phyloP scores from a whole-genome alignment of 2,888 invertebrate genomes.

The Spodoptera picta region DNA sequence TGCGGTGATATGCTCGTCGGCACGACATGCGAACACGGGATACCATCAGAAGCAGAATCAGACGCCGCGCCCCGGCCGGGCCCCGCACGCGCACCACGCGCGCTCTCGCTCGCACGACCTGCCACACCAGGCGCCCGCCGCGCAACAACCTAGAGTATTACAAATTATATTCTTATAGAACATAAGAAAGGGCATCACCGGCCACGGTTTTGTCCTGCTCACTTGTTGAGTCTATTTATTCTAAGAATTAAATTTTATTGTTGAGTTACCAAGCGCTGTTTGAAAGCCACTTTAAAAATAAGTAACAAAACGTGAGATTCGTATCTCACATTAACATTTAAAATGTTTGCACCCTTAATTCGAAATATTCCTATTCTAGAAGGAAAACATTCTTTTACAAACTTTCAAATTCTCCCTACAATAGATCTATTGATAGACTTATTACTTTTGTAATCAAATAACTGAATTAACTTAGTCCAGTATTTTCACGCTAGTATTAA shows the following conservation, averaged over 20 bases:
- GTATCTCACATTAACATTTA: conserved; percentile 8
- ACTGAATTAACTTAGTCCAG: conserved; percentile 1
- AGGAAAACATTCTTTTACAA: conserved; percentile 22
- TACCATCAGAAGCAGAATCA: conserved; percentile 81
- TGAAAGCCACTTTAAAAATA: conserved; percentile 41
- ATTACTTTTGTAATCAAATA: conserved; percentile 4
- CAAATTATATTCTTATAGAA: conserved; percentile 88
- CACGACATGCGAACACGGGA: conserved; percentile 83
- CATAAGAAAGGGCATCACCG: conserved; percentile 66
- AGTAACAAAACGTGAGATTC: conserved; percentile 15
- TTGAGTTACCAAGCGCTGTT: conserved; percentile 76
- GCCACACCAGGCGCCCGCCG: conserved; percentile 61
- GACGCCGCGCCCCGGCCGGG: conserved; percentile 61
- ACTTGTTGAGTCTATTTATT: conserved; percentile 44
- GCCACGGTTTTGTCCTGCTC: conserved; percentile 68
- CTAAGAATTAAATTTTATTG: conserved; percentile 47
- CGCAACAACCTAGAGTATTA: conserved; percentile 81
- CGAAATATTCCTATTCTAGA: conserved; percentile 8
- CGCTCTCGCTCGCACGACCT: conserved; percentile 83
- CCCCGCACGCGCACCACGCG: conserved; percentile 63
- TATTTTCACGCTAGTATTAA: conserved; percentile 15
- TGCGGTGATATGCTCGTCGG: conserved; percentile 89
- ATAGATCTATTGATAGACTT: conserved; percentile 26
- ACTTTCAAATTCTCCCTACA: conserved; percentile 5
- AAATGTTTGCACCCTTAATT: conserved; percentile 16